Evolutionary conservation across 1,140 invertebrate species (phyloP).

Genomic region (Drusus annulatus): DNA sequence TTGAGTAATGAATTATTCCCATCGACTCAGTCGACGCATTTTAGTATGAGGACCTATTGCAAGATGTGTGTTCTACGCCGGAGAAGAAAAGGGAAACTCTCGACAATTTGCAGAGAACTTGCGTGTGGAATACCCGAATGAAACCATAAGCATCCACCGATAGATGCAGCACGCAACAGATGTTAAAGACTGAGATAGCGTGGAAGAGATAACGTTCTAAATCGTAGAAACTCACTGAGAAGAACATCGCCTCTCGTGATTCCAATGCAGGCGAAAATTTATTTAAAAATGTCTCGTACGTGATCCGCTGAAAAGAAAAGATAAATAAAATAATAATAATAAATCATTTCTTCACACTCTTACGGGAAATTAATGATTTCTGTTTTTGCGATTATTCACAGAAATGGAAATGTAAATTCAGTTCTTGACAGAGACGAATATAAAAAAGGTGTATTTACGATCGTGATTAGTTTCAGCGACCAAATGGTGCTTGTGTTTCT

Average conservation of each 20-base stretch:
- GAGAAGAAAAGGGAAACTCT: conserved; percentile 3
- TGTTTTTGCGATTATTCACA: not conserved
- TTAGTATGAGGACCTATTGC: no score
- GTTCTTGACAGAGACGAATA: not conserved
- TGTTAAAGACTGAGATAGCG: not conserved
- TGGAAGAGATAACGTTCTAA: not conserved
- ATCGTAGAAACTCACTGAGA: conserved; percentile 3
- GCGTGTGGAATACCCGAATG: not conserved
- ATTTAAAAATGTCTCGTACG: not conserved
- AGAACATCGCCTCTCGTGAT: not conserved
- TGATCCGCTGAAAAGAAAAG: no score
- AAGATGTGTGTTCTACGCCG: not conserved
- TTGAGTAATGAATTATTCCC: no score
- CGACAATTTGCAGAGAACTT: not conserved
- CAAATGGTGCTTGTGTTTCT: no score
- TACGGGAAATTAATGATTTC: no score
- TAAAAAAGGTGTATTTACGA: not conserved
- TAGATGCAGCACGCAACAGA: not conserved
- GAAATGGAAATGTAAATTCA: conserved; percentile 19
- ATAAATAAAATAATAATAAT: no score
- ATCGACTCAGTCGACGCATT: no score
- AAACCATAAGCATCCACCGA: conserved; percentile 8
- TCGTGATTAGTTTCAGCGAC: not conserved
- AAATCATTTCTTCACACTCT: no score
- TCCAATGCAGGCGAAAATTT: not conserved